Base-by-base conservation (phyloP, 2,797 vertebrate species). In the Eulemur coronatus region DNA sequence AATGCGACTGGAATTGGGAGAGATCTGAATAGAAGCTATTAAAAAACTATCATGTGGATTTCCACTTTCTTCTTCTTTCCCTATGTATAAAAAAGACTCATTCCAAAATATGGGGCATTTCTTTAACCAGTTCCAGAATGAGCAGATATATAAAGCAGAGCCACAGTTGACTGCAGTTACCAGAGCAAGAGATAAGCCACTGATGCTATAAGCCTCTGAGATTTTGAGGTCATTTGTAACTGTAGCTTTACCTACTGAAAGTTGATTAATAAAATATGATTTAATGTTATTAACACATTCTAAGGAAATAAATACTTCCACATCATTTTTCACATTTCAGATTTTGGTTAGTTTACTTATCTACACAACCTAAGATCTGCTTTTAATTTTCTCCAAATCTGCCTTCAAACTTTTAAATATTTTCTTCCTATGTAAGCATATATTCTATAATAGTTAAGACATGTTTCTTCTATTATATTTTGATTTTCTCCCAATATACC, bases 261-360 rank as follows among this genome's bases (percentile, higher is more conserved):
- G 41, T 20, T 67, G 61, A 70, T 26, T 76, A 80, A 70, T 65
- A 55, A 72, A 75, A 80, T 33, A 67, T 22, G 17, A n/a, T n/a
- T n/a, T 70, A 65, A 26, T 61, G 22, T 43, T 85, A 81, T 35
- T 46, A 81, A 78, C 57, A 76, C 82, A 79, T 86, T 94, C 24
- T 85, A 59, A 84, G 52, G 43, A 65, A 97, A 89, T 26, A 81
- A 89, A 43, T 41, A n/a, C 28, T 80, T 93, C 89, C 41, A 63
- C 30, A 43, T 48, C 20, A 30, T 61, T 92, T 87, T n/a, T 7
- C 50, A 89, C 2, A 38, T 14, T 8, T 87, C 43, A 82, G 26
- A 18, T 78, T 89, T 87, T 86, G 35, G 15, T 86, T 87, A 50
- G 3, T 69, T 82, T 63, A 76, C 14, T 80, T 76, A 80, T n/a